A percentile compares a stretch with the other conserved stretches of the same genome.
Evolutionary conservation across 92 coral and sea anemone species (phyloP).

Genomic region (Muricea muricata): DNA sequence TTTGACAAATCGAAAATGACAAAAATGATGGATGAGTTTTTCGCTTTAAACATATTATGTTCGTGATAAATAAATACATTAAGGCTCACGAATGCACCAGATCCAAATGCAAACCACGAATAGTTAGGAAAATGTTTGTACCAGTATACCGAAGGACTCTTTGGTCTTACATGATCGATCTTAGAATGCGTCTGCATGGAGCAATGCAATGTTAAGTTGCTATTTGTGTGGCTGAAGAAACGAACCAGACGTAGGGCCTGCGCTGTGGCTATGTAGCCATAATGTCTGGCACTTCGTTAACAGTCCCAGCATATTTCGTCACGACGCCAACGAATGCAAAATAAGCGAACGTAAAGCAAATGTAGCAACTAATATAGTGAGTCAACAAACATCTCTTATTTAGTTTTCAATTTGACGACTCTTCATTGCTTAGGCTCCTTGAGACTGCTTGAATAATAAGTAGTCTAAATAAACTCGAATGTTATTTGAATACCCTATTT

Average conservation of each 20-base stretch:
- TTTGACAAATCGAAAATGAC: slow-evolving; percentile 45
- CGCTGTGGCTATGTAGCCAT: slow-evolving; percentile 38
- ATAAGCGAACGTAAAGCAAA: not conserved
- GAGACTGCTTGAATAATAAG: slow-evolving; percentile 27
- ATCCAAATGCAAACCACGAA: not conserved
- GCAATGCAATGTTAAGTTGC: not conserved
- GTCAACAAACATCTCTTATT: slow-evolving; percentile 27
- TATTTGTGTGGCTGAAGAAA: not conserved
- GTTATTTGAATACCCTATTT: slow-evolving; percentile 49
- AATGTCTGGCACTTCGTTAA: slow-evolving; percentile 57
- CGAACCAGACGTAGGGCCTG: slow-evolving; percentile 19
- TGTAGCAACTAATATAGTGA: not conserved
- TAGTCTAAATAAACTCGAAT: slow-evolving; percentile 29
- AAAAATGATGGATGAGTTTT: slow-evolving; percentile 54
- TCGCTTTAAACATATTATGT: slow-evolving; percentile 12
- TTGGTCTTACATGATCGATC: not conserved
- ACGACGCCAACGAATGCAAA: slow-evolving; percentile 33
- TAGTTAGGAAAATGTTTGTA: not conserved
- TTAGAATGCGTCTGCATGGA: not conserved
- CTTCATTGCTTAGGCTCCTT: slow-evolving; percentile 39
- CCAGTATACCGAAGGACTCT: not conserved
- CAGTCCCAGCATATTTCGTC: slow-evolving; percentile 42
- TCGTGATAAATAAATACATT: not conserved
- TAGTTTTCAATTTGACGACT: slow-evolving; percentile 6
- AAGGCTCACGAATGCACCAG: slow-evolving; percentile 4